Evolutionary conservation across 2,888 invertebrate genomes (phyloP).

Genomic region (Microctonus brassicae): DNA sequence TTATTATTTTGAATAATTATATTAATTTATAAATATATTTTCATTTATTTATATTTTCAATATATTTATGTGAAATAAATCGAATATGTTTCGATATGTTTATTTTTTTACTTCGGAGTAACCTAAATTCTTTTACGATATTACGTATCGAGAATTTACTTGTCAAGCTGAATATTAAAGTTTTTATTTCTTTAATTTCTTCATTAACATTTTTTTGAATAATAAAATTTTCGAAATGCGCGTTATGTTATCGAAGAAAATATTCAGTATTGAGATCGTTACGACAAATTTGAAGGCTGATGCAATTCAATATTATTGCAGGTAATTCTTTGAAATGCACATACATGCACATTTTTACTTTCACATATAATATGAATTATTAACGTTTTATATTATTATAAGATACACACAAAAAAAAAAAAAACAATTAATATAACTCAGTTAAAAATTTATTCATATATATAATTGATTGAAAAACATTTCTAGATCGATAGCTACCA

Average conservation of each 20-base stretch:
- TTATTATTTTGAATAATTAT: not conserved
- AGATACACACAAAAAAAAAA: too few relatives aligned
- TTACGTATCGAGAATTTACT: not conserved
- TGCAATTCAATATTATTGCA: not conserved
- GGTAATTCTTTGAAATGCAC: not conserved
- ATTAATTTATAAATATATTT: not conserved
- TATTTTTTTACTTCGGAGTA: not conserved
- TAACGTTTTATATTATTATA: too few relatives aligned
- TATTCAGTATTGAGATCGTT: not conserved
- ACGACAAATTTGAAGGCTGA: not conserved
- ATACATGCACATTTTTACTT: not conserved
- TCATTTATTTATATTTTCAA: not conserved
- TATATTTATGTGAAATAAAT: not conserved
- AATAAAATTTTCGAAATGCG: not conserved
- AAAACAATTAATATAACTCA: not conserved
- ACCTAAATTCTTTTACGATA: not conserved
- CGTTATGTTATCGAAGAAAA: not conserved
- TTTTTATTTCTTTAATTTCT: not conserved
- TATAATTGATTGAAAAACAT: not conserved
- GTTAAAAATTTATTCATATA: not conserved
- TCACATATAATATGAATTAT: not conserved
- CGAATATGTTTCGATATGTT: not conserved
- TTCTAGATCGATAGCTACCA: not conserved
- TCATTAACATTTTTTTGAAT: not conserved
- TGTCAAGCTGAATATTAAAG: not conserved